These are phyloP conservation scores for Neria commutata DNA, from an alignment of 2,888 invertebrate species.

Conservation along the genomic window DNA sequence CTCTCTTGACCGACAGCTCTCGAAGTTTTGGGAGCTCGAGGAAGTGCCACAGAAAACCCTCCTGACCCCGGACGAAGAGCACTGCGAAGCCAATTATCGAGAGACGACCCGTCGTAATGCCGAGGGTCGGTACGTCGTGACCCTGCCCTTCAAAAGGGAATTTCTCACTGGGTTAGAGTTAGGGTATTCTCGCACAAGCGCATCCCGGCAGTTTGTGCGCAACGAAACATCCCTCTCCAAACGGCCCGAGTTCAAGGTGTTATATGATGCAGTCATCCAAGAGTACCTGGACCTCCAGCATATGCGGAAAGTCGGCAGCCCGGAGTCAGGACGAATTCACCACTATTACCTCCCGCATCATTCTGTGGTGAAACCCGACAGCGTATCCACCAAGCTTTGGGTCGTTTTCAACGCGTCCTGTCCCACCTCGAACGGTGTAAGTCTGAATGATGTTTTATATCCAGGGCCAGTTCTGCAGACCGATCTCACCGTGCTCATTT, in stretches of 20 bases:
- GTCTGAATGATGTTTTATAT: neutral
- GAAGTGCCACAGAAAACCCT: neutral
- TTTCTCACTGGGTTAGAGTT: neutral
- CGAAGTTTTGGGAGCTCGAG: neutral
- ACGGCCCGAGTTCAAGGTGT: neutral
- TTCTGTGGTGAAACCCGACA: neutral
- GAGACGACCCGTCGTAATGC: neutral
- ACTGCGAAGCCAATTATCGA: neutral
- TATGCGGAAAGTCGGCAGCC: neutral
- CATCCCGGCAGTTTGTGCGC: neutral
- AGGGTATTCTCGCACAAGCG: neutral
- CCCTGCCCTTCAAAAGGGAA: neutral
- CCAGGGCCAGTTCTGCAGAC: neutral
- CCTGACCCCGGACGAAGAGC: neutral
- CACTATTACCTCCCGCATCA: neutral
- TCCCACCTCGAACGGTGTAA: neutral
- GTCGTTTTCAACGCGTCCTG: neutral
- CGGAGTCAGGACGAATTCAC: neutral
- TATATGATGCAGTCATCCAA: constrained; percentile 1
- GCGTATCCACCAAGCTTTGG: neutral
- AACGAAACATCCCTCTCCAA: neutral
- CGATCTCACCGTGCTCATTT: neutral
- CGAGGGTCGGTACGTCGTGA: neutral
- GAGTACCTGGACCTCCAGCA: constrained; percentile 1
- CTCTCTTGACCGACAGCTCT: neutral